Base-by-base conservation (phyloP, 1,140 invertebrate genomes). In the Matsumurasca onukii region DNA sequence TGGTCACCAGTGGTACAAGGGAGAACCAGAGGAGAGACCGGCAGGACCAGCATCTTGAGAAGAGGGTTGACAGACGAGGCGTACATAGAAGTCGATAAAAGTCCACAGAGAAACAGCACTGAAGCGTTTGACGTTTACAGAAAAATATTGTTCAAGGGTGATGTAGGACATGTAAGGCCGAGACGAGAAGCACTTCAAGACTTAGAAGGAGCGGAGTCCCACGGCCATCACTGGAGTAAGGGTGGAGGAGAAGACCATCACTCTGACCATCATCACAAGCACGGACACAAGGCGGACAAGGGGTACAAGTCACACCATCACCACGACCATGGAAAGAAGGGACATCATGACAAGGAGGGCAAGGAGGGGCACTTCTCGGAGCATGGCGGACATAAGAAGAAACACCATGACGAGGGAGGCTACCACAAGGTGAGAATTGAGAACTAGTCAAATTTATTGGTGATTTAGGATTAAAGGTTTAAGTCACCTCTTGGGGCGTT, bases 331-430 rank as follows among this genome's bases (percentile, higher is more conserved):
- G 87, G 87, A 0, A 81, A 86, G 20, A 87, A 88, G 75, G 87
- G 86, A 12, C 85, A 89, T 45, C 86, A 89, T 75, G 82, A 86
- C 72, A 88, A 89, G 71, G 85, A 86, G 73, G 82, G 84, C 51
- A 85, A 88, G 72, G 81, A 82, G n/a, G 86, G 86, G 49, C 83
- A 88, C 71, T 86, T 86, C 76, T 80, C 82, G 68, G 85, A 87
- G 65, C 81, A 88, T 69, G 85, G 83, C 20, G 87, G 86, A 24
- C 82, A 85, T 66, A 85, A 88, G 74, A 88, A 89, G 75, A 83
- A 85, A 52, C 86, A 89, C 69, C 86, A 88, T 77, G 86, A 89
- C 49, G 76, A 76, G 25, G 77, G 74, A 0, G 77, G 77, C 0
- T 77, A 78, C 67, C 71, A 75, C 68, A 63, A 70, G 48, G 55